Evolutionary conservation across 1,140 invertebrate genomes (phyloP).

Genomic region (Mycetomoellerius zeteki): DNA sequence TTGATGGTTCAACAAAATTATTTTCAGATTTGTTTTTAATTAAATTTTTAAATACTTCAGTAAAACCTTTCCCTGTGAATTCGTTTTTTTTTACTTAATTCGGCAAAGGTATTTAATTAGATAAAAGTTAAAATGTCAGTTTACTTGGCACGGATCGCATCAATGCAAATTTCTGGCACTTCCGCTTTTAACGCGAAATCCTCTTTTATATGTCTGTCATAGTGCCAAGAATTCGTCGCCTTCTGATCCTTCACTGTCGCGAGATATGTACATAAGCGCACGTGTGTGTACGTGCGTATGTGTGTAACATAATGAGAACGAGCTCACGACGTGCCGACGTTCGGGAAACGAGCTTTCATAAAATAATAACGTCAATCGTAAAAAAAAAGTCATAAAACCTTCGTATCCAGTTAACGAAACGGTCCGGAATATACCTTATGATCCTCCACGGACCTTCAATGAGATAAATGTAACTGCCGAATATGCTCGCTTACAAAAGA

Average conservation of each 20-base stretch:
- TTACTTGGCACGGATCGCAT: constrained; percentile 10
- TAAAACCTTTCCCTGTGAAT: too few species aligned
- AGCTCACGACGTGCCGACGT: constrained; percentile 56
- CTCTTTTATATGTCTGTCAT: constrained; percentile 53
- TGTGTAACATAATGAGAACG: constrained; percentile 31
- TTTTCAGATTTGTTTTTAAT: too few species aligned
- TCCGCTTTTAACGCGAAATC: constrained; percentile 25
- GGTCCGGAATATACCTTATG: constrained; percentile 22
- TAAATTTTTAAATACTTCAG: too few species aligned
- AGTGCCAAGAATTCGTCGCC: constrained; percentile 65
- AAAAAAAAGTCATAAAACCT: constrained; percentile 49
- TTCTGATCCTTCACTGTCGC: constrained; percentile 42
- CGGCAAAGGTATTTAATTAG: neutral
- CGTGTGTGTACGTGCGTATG: neutral
- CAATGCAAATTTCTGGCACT: constrained; percentile 3
- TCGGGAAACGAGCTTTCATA: constrained; percentile 58
- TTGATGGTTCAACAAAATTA: too few species aligned
- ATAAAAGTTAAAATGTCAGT: neutral
- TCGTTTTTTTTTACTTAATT: neutral
- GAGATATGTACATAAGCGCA: neutral
- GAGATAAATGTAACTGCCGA: constrained; percentile 40
- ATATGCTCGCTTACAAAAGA: neutral
- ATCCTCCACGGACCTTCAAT: constrained; percentile 8
- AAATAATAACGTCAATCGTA: constrained; percentile 68
- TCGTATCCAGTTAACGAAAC: constrained; percentile 53